Evolutionary conservation across 1,140 invertebrate genomes (phyloP).

Genomic region (Nasonia vitripennis): DNA sequence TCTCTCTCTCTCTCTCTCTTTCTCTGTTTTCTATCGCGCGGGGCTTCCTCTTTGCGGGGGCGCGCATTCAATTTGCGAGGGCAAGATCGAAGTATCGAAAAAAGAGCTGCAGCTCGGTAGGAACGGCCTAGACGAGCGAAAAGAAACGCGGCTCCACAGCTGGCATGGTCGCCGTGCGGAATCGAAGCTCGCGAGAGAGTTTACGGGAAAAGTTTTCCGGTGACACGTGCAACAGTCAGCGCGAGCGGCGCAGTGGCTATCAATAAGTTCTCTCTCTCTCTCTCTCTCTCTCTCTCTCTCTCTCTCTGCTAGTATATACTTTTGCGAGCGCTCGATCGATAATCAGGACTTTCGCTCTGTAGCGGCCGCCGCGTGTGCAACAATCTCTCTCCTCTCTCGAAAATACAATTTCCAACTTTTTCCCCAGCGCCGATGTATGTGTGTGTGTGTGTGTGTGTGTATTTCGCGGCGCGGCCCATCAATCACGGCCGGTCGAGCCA

Average conservation of each 20-base stretch:
- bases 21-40: neutral
- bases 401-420: constrained; percentile 28
- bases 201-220: constrained; percentile 48
- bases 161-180: neutral
- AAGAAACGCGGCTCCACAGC: neutral
- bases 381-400: neutral
- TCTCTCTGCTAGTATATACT: too few relatives aligned
- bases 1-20: neutral
- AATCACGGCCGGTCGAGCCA: constrained; percentile 3
- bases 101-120: neutral
- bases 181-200: constrained; percentile 10
- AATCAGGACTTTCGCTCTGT: constrained; percentile 49
- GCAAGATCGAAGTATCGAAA: neutral
- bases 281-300: too few relatives aligned
- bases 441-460: neutral
- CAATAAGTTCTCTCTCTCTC: constrained; percentile 26
- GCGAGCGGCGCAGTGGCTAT: constrained; percentile 49
- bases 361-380: neutral
- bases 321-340: constrained; percentile 54
- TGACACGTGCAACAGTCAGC: constrained; percentile 59
- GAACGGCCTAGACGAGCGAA: neutral
- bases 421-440: neutral
- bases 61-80: constrained; percentile 11
- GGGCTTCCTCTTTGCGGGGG: neutral
- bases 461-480: constrained; percentile 8